phyloP scores from a whole-genome alignment of 2,113 vertebrate genomes.

The Cryptomyrus ogoouensis region DNA sequence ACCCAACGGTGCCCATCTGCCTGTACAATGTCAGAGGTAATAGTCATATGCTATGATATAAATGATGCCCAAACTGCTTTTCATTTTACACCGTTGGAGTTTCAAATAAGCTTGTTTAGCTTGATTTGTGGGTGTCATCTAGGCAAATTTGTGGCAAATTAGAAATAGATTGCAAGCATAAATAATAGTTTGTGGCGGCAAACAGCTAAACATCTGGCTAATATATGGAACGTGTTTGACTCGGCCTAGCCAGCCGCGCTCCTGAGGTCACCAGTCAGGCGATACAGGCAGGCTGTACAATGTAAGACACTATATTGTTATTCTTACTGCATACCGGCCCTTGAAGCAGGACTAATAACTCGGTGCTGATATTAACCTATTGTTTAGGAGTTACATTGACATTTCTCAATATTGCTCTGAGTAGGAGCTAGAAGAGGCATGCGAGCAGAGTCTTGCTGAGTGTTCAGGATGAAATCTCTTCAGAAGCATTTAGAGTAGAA shows the following conservation, averaged over 20 bases:
- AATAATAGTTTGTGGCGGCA: background rate
- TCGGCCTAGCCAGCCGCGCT: background rate
- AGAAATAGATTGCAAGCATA: slow-evolving; percentile 18
- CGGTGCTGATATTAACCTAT: background rate
- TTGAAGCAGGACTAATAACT: background rate
- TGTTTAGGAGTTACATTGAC: background rate
- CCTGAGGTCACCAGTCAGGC: background rate
- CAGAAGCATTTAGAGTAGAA: background rate
- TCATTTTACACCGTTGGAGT: background rate
- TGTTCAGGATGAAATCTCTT: background rate
- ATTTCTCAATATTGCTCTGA: background rate
- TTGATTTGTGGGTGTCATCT: slow-evolving; percentile 5
- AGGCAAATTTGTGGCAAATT: slow-evolving; percentile 7
- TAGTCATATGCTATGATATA: background rate
- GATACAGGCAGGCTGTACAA: background rate
- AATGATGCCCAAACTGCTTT: background rate
- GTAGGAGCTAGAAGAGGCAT: background rate
- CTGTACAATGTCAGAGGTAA: background rate
- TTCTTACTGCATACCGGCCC: background rate
- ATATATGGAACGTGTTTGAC: background rate
- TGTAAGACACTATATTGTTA: background rate
- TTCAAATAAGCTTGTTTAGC: slow-evolving; percentile 6
- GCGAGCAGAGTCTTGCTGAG: background rate
- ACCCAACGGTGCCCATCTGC: background rate
- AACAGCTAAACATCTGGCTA: background rate